phyloP scores from a whole-genome alignment of 2,113 vertebrate genomes.

The Stigmatopora nigra region DNA sequence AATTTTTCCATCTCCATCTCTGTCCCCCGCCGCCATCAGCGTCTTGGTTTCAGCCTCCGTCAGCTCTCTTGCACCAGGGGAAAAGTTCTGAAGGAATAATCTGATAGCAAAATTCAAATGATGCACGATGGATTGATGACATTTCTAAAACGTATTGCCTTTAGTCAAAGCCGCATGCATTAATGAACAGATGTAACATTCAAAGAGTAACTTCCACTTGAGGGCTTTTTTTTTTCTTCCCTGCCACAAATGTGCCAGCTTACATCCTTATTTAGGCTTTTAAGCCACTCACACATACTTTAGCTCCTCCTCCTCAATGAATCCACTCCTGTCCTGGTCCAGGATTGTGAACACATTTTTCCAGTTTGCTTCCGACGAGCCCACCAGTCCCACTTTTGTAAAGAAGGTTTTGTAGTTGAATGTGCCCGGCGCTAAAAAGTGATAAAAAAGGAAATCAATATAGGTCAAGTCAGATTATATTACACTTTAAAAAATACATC shows the following conservation, averaged over 20 bases:
- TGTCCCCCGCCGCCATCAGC: constrained; percentile 69
- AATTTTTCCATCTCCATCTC: constrained; percentile 74
- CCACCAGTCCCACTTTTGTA: constrained; percentile 61
- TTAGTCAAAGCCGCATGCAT: constrained; percentile 4
- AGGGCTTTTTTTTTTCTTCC: constrained; percentile 9
- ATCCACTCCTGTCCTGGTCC: constrained; percentile 72
- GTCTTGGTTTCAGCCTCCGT: constrained; percentile 68
- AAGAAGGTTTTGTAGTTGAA: constrained; percentile 69
- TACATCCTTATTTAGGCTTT: constrained; percentile 2
- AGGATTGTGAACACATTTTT: constrained; percentile 63
- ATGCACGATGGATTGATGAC: background rate
- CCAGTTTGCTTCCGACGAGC: constrained; percentile 45
- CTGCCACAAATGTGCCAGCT: constrained; percentile 6
- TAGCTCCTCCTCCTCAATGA: constrained; percentile 72
- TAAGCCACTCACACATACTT: constrained; percentile 54
- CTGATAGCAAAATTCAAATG: constrained; percentile 35
- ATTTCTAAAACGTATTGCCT: background rate
- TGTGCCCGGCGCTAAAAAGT: constrained; percentile 63
- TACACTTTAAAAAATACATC: constrained; percentile 15
- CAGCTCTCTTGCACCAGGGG: constrained; percentile 58
- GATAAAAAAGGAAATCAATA: constrained; percentile 21
- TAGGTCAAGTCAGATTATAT: too few species aligned
- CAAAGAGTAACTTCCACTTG: constrained; percentile 22
- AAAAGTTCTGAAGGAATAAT: constrained; percentile 74
- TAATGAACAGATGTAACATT: constrained; percentile 30